Evolutionary conservation across 2,797 vertebrate species (phyloP).

Genomic region (Parambassis ranga): DNA sequence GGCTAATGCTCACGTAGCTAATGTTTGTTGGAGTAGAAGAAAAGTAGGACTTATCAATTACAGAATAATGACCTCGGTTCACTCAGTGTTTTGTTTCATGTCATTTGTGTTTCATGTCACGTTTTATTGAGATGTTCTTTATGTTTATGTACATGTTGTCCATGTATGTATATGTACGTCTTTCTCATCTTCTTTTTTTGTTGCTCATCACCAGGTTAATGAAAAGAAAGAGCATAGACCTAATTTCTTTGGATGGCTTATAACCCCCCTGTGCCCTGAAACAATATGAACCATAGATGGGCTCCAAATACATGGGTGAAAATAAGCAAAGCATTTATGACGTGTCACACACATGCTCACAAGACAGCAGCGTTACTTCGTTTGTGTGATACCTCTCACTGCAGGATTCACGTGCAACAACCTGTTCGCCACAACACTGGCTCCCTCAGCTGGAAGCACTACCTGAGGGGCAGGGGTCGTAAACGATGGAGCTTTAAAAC

Average conservation of each 20-base stretch:
- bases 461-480: constrained; percentile 67
- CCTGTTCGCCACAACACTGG: constrained; percentile 30
- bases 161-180: background rate
- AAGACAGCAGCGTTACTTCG: constrained; percentile 69
- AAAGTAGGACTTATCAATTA: no score
- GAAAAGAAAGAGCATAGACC: constrained; percentile 16
- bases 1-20: constrained; percentile 3
- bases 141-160: background rate
- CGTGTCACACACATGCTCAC: constrained; percentile 78
- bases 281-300: constrained; percentile 79
- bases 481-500: constrained; percentile 62
- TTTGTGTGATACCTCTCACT: constrained; percentile 67
- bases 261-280: constrained; percentile 15
- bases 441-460: constrained; percentile 56
- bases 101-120: no score
- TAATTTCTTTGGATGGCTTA: constrained; percentile 38
- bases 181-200: constrained; percentile 9
- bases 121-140: no score
- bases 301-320: constrained; percentile 79
- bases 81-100: background rate
- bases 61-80: no score
- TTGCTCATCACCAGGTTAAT: constrained; percentile 54
- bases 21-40: background rate
- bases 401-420: constrained; percentile 72
- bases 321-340: constrained; percentile 77